Percentiles rank a stretch among this genome's conserved stretches.
These are phyloP conservation scores for Orchesella flavescens DNA, from an alignment of 2,888 invertebrate species.

Conservation along the genomic window DNA sequence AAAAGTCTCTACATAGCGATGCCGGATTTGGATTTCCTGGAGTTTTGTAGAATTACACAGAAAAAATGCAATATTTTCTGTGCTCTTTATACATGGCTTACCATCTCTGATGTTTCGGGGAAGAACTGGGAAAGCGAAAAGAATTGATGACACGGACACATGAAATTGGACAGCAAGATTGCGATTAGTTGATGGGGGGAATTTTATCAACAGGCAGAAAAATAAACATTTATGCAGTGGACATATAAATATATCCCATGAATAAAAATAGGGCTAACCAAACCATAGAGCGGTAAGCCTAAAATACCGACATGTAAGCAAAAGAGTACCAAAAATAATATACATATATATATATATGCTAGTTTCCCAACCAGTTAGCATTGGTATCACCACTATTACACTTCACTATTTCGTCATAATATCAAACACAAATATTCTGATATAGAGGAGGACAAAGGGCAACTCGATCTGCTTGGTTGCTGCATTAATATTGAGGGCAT, in stretches of 20 bases:
- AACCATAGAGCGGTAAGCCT: too few species aligned
- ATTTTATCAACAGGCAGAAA: conserved; percentile 44
- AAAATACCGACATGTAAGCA: too few species aligned
- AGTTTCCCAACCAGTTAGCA: too few species aligned
- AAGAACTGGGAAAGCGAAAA: conserved; percentile 56
- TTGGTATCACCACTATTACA: conserved; percentile 5
- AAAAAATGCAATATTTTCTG: too few species aligned
- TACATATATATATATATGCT: too few species aligned
- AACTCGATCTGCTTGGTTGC: conserved; percentile 1
- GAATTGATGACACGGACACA: conserved; percentile 66
- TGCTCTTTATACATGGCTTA: too few species aligned
- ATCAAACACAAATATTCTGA: conserved; percentile 34
- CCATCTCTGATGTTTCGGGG: not conserved
- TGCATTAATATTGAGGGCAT: not conserved
- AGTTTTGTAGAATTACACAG: too few species aligned
- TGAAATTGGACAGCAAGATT: conserved; percentile 65
- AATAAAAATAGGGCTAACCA: conserved; percentile 46
- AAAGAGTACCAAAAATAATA: not conserved
- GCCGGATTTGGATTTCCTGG: too few species aligned
- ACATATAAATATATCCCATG: conserved; percentile 45
- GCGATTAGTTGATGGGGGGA: conserved; percentile 62
- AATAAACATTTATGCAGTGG: conserved; percentile 25
- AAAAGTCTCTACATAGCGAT: too few species aligned
- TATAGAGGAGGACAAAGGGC: conserved; percentile 39
- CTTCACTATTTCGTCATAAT: conserved; percentile 42